Percentiles rank a stretch among this genome's conserved stretches.
These are phyloP conservation scores for Tortrix viridana DNA, from an alignment of 2,888 invertebrate genomes.

Conservation along the genomic window DNA sequence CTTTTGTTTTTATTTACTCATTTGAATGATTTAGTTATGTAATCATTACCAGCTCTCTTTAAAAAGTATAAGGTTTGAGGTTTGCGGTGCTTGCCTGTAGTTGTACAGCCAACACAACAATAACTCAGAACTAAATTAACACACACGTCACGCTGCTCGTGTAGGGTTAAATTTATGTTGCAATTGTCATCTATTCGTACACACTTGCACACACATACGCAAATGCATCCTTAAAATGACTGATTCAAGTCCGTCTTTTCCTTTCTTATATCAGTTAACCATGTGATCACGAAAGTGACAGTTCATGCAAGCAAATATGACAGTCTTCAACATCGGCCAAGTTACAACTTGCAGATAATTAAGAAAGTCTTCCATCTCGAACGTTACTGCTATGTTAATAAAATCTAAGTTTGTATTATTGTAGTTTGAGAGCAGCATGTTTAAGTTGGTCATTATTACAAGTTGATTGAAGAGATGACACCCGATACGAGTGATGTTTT, in stretches of 20 bases:
- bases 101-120: no score
- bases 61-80: no score
- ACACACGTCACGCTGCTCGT: no score
- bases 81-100: no score
- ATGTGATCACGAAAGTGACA: conserved; percentile 56
- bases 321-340: conserved; percentile 41
- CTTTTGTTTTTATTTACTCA: no score
- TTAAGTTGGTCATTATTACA: conserved; percentile 40
- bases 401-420: conserved; percentile 26
- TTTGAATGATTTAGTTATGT: no score
- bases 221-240: conserved; percentile 49
- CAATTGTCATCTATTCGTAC: neutral
- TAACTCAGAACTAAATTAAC: no score
- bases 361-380: conserved; percentile 1
- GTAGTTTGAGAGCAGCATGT: conserved; percentile 15
- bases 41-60: no score
- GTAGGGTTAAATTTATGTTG: no score
- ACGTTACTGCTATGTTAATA: conserved; percentile 37
- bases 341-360: conserved; percentile 16
- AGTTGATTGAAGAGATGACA: conserved; percentile 52
- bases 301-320: conserved; percentile 49
- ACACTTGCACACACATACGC: conserved; percentile 4
- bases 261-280: conserved; percentile 50
- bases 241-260: conserved; percentile 50
- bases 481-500: conserved; percentile 48